phyloP scores from a whole-genome alignment of 1,140 invertebrate species.

The Aphaenogaster floridana region DNA sequence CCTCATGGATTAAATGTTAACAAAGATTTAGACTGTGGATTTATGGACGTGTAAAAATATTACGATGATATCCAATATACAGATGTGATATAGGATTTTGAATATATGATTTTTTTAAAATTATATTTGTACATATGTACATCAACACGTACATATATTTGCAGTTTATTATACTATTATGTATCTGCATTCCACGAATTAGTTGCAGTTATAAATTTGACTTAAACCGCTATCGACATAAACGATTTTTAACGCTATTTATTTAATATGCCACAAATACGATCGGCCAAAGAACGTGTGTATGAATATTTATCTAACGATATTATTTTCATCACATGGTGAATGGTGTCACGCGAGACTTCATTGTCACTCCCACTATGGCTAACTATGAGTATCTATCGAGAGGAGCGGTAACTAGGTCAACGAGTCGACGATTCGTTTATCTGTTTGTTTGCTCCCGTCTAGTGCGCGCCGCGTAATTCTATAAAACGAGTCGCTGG shows the following conservation, averaged over 20 bases:
- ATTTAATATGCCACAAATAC: conserved; percentile 13
- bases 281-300: neutral
- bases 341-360: conserved; percentile 54
- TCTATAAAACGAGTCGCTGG: conserved; percentile 42
- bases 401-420: conserved; percentile 64
- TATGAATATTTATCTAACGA: conserved; percentile 24
- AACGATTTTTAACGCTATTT: neutral
- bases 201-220: neutral
- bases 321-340: conserved; percentile 49
- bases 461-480: conserved; percentile 50
- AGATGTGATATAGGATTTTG: neutral
- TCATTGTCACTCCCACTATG: conserved; percentile 53
- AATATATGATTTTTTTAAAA: neutral
- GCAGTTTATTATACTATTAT: neutral
- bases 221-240: neutral
- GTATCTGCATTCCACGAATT: neutral
- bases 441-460: conserved; percentile 73
- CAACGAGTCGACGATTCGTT: conserved; percentile 73
- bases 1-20: neutral
- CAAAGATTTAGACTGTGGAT: neutral
- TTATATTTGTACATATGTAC: neutral
- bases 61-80: neutral
- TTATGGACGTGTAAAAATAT: neutral
- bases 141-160: neutral
- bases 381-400: conserved; percentile 58